phyloP scores from a whole-genome alignment of 2,888 invertebrate species.

The Elmis aenea region DNA sequence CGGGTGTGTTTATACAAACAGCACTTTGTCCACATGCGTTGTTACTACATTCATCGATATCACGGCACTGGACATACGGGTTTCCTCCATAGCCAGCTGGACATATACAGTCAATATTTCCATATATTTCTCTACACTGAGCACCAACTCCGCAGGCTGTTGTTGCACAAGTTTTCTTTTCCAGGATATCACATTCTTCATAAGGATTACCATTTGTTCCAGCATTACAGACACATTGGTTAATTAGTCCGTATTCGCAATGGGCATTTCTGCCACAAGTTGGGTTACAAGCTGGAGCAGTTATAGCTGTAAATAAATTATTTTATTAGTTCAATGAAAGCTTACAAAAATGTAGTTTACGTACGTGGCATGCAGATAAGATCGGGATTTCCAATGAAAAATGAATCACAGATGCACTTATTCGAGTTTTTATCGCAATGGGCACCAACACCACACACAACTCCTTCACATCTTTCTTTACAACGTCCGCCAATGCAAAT shows the following conservation, averaged over 20 bases:
- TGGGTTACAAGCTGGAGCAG: constrained; percentile 75
- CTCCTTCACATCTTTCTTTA: constrained; percentile 80
- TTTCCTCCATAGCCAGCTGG: constrained; percentile 81
- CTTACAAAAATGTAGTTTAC: constrained; percentile 39
- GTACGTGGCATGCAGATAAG: constrained; percentile 88
- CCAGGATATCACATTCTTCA: constrained; percentile 67
- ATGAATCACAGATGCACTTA: constrained; percentile 80
- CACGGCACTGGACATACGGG: constrained; percentile 79
- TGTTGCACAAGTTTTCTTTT: constrained; percentile 65
- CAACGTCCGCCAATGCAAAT: constrained; percentile 84
- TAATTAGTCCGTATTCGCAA: constrained; percentile 74
- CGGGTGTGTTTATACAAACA: constrained; percentile 83
- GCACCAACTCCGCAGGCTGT: constrained; percentile 74
- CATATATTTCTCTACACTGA: constrained; percentile 70
- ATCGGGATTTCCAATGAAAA: constrained; percentile 85
- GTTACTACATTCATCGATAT: constrained; percentile 74
- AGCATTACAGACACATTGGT: constrained; percentile 77
- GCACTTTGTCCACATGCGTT: constrained; percentile 81
- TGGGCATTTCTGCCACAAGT: constrained; percentile 78
- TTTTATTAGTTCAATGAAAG: neutral
- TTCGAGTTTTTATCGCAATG: constrained; percentile 75
- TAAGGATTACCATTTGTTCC: constrained; percentile 87
- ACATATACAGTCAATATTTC: constrained; percentile 75
- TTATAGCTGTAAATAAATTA: constrained; percentile 60
- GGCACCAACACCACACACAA: constrained; percentile 85